Base-by-base conservation (phyloP, 2,888 invertebrate genomes). In the Capitulum mitella region DNA sequence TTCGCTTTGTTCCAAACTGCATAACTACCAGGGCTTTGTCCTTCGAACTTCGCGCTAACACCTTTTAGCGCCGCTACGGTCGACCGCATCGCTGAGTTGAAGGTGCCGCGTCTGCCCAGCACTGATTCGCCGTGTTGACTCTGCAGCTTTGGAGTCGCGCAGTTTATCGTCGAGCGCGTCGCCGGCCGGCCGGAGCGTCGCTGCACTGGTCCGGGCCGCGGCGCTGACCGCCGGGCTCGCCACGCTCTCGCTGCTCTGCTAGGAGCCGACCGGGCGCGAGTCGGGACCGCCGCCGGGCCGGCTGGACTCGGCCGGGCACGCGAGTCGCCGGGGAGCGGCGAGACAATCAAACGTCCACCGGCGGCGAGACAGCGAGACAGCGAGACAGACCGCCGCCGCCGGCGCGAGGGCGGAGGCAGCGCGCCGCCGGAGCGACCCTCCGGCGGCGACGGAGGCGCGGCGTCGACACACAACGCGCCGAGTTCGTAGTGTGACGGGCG, bases 71-170 rank as follows among this genome's bases (percentile, higher is more conserved):
- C 10, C 16, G 3, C 19, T 19, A 6, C 64, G 26, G 8, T 34
- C 3, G 16, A 64, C 64, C 3, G 34, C 34, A 34, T 34, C 19
- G 32, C 34, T 34, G 3, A 19, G 22, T 34, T 14, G 29, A 10
- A 34, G n/a, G n/a, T 12, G 34, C 34, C 5, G 19, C 34, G 64
- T 3, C 58, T 10, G n/a, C 58, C 10, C n/a, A 29, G 10, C 29
- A 10, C 58, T 8, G 5, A 34, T 34, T 64, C 34, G 19, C 34
- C 34, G 29, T 34, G 64, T 64, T 34, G 19, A 8, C 64, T 14
- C 34, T 64, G 32, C 64, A 64, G 64, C 64, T 19, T 34, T 64
- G 64, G 64, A 64, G 64, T 64, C 64, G 19, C 64, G 64, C 2
- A 64, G 64, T 34, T 19, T 64, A 19, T 64, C 64, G 34, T 64